A percentile compares a stretch with the other conserved stretches of the same genome.
These are phyloP conservation scores for Coregonus sp. DNA, from an alignment of 2,797 vertebrate genomes.

Conservation along the genomic window DNA sequence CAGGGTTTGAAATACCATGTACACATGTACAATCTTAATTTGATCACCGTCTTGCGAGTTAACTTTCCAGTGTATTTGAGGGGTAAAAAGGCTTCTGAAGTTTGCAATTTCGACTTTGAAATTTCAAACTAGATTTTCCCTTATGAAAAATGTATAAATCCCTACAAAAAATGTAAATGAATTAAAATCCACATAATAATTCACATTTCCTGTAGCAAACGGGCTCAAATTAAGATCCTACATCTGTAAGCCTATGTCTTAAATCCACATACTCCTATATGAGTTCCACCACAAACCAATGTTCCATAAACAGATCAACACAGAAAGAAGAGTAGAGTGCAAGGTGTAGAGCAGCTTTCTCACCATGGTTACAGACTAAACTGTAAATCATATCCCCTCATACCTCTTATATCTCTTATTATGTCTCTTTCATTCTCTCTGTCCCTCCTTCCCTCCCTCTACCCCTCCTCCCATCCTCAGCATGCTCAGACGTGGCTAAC, in stretches of 20 bases:
- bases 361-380: not conserved
- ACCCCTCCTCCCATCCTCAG: not conserved
- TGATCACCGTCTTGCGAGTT: too few species aligned
- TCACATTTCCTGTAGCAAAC: too few species aligned
- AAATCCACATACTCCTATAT: not conserved
- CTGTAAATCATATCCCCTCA: not conserved
- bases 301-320: not conserved
- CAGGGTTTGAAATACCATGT: not conserved
- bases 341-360: not conserved
- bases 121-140: too few species aligned
- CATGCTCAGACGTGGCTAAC: not conserved
- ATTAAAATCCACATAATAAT: too few species aligned
- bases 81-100: too few species aligned
- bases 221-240: too few species aligned
- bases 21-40: not conserved
- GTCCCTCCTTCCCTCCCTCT: not conserved
- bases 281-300: not conserved
- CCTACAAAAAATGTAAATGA: too few species aligned
- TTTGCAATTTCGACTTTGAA: too few species aligned
- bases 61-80: too few species aligned
- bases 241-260: not conserved
- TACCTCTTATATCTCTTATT: not conserved
- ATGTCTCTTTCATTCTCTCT: not conserved
- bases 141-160: too few species aligned
- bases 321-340: not conserved